A percentile compares a stretch with the other conserved stretches of the same genome.
Conservation (phyloP, 2,888 invertebrate genomes). For the Vanessa cardui region DNA sequence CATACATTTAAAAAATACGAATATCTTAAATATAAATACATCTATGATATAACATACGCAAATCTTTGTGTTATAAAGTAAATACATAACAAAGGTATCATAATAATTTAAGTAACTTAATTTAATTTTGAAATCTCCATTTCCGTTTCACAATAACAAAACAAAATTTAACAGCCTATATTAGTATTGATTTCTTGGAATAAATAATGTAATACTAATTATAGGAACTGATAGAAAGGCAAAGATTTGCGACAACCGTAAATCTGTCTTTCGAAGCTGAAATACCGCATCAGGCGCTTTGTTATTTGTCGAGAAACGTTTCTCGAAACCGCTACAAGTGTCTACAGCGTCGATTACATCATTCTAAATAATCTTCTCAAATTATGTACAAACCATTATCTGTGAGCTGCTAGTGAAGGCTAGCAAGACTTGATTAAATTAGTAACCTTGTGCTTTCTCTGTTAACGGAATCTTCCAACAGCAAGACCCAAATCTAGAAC, state of each 20-base stretch:
- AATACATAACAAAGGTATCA: too few relatives aligned
- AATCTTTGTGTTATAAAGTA: too few relatives aligned
- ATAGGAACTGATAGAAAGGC: conserved; percentile 12
- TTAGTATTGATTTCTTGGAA: conserved; percentile 9
- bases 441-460: too few relatives aligned
- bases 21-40: too few relatives aligned
- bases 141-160: background rate
- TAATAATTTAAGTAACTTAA: too few relatives aligned
- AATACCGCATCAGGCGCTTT: conserved; percentile 28
- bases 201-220: conserved; percentile 17
- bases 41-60: too few relatives aligned
- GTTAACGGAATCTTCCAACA: too few relatives aligned
- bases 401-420: too few relatives aligned
- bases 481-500: too few relatives aligned
- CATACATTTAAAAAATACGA: too few relatives aligned
- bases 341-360: conserved; percentile 19
- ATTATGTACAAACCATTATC: background rate
- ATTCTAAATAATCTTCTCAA: conserved; percentile 3
- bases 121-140: too few relatives aligned
- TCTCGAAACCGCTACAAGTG: conserved; percentile 18
- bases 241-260: conserved; percentile 19
- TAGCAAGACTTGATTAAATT: too few relatives aligned
- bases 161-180: background rate
- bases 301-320: conserved; percentile 24
- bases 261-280: conserved; percentile 23